A percentile compares a stretch with the other conserved stretches of the same genome.
Evolutionary conservation across 1,140 invertebrate species (phyloP).

Genomic region (Parasteatoda tepidariorum): DNA sequence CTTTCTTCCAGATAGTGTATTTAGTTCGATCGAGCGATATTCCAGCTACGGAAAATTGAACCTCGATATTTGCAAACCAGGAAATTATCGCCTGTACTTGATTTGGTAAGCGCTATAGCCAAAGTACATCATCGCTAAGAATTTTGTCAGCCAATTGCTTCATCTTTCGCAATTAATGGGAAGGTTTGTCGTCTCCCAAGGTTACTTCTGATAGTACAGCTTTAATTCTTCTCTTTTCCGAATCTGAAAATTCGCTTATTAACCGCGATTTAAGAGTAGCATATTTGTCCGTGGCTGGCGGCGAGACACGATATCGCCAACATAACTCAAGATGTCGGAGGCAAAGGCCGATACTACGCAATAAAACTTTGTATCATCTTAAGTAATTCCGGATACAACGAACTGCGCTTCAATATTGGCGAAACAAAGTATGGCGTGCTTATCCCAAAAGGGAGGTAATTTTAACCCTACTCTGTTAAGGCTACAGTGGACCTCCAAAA

Average conservation of each 20-base stretch:
- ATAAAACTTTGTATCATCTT: background rate
- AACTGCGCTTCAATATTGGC: background rate
- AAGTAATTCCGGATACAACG: background rate
- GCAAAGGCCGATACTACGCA: background rate
- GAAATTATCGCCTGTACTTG: background rate
- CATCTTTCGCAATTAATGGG: background rate
- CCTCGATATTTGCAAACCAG: too few species aligned
- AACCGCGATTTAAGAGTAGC: background rate
- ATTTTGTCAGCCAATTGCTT: background rate
- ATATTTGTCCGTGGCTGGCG: background rate
- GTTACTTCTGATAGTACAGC: background rate
- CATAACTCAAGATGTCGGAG: background rate
- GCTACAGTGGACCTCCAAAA: too few species aligned
- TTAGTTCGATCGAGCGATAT: too few species aligned
- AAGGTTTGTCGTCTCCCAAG: slow-evolving; percentile 4
- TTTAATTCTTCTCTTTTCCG: background rate
- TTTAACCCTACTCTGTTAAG: background rate
- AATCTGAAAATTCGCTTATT: background rate
- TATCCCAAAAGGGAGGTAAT: background rate
- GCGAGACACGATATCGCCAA: background rate
- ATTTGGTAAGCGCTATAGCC: background rate
- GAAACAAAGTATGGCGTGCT: background rate
- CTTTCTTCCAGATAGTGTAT: too few species aligned
- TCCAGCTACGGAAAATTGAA: too few species aligned
- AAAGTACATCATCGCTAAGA: background rate